phyloP scores from a whole-genome alignment of 2,113 vertebrate species.

The Arenaria interpres region DNA sequence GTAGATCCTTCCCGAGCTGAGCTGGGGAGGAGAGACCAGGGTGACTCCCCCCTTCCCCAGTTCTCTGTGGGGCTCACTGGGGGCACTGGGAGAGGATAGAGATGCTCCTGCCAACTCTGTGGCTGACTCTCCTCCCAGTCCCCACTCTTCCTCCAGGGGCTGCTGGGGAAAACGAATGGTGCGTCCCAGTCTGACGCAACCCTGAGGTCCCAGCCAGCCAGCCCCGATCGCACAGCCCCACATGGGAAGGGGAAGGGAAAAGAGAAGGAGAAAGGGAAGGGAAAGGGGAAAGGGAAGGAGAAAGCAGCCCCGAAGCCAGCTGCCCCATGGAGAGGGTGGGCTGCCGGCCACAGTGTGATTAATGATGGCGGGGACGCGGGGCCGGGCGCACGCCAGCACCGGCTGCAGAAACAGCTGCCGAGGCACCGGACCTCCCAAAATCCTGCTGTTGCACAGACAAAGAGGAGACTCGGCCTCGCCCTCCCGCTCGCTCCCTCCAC shows the following conservation, averaged over 20 bases:
- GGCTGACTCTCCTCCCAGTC: neutral
- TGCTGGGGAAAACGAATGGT: neutral
- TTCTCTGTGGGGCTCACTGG: neutral
- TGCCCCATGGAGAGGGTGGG: neutral
- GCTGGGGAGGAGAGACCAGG: neutral
- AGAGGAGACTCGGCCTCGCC: neutral
- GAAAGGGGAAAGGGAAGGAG: too few relatives aligned
- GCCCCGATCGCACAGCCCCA: rapidly evolving
- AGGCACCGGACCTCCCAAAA: conserved; percentile 31
- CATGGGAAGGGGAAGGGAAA: rapidly evolving
- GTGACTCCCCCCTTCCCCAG: neutral
- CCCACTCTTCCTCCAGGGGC: neutral
- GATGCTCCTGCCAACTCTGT: neutral
- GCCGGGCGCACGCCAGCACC: neutral
- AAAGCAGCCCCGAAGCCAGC: neutral
- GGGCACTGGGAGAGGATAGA: neutral
- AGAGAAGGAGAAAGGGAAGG: too few relatives aligned
- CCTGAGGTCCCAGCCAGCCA: neutral
- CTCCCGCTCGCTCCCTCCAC: neutral
- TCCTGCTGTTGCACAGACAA: conserved; percentile 25
- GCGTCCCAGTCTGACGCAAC: neutral
- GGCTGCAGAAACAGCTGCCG: conserved; percentile 40
- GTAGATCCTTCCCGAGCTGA: rapidly evolving
- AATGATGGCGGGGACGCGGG: neutral
- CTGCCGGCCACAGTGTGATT: neutral